These are phyloP conservation scores for Eutrigla gurnardus DNA, from an alignment of 2,797 vertebrate genomes.

Conservation along the genomic window DNA sequence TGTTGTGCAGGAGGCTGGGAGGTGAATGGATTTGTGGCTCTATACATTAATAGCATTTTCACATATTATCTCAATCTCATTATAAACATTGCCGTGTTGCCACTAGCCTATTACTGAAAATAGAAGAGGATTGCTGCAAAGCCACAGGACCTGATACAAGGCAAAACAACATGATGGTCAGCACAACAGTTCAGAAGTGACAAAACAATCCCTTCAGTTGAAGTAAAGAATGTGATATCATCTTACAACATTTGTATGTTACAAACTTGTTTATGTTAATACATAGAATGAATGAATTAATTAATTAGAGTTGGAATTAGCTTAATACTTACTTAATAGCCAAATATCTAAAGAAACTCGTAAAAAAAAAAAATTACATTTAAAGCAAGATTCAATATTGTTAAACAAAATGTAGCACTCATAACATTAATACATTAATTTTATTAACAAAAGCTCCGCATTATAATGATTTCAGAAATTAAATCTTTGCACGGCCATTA, in stretches of 20 bases:
- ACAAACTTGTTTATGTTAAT: background rate
- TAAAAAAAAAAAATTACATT: background rate
- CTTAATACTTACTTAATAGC: background rate
- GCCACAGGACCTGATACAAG: background rate
- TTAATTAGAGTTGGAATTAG: background rate
- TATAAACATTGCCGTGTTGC: slow-evolving; percentile 5
- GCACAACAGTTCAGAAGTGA: background rate
- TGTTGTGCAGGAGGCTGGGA: background rate
- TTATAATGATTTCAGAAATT: background rate
- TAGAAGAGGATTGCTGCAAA: slow-evolving; percentile 7
- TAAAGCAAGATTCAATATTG: background rate
- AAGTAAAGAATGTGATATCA: background rate
- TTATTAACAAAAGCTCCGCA: background rate
- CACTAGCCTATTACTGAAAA: background rate
- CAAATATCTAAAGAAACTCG: background rate
- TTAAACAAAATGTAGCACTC: background rate
- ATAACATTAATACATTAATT: background rate
- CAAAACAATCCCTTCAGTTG: background rate
- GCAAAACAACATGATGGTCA: slow-evolving; percentile 27
- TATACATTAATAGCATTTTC: slow-evolving; percentile 1
- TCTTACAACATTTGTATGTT: background rate
- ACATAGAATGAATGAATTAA: background rate
- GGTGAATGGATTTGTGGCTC: background rate
- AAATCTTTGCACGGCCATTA: background rate
- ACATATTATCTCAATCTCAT: slow-evolving; percentile 12